These are phyloP conservation scores for Lasioglossum lativentre DNA, from an alignment of 2,888 invertebrate species.

Conservation along the genomic window DNA sequence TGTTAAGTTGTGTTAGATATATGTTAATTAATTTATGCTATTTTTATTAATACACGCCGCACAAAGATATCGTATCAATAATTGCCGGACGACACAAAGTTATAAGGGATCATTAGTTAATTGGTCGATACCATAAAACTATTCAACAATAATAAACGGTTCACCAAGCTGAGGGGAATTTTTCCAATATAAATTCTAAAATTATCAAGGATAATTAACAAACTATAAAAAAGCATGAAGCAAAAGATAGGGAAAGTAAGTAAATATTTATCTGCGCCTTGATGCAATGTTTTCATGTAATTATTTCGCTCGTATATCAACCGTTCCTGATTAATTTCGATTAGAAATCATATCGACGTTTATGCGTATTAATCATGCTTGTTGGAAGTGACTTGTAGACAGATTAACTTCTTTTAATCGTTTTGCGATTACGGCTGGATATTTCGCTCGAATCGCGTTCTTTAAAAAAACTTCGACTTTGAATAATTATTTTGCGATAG, in stretches of 20 bases:
- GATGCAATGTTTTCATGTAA: constrained; percentile 27
- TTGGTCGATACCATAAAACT: constrained; percentile 26
- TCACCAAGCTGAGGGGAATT: neutral
- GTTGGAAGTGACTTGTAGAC: neutral
- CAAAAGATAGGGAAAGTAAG: constrained; percentile 1
- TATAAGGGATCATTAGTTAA: neutral
- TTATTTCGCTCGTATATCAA: neutral
- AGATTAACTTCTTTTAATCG: constrained; percentile 1
- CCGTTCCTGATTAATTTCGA: neutral
- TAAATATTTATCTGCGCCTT: neutral
- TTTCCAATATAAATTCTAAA: constrained; percentile 52
- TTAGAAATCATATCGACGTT: constrained; percentile 2
- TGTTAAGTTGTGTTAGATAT: neutral
- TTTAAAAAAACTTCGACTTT: neutral
- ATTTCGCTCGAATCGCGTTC: neutral
- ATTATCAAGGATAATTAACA: constrained; percentile 29
- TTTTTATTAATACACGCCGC: neutral
- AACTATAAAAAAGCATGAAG: neutral
- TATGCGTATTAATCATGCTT: neutral
- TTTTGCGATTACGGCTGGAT: neutral
- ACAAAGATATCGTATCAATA: neutral
- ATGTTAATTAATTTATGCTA: neutral
- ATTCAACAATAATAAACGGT: constrained; percentile 15
- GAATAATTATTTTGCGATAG: neutral
- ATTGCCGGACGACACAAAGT: neutral